phyloP scores from a whole-genome alignment of 2,113 vertebrate genomes.

The Ceyx margarethae region DNA sequence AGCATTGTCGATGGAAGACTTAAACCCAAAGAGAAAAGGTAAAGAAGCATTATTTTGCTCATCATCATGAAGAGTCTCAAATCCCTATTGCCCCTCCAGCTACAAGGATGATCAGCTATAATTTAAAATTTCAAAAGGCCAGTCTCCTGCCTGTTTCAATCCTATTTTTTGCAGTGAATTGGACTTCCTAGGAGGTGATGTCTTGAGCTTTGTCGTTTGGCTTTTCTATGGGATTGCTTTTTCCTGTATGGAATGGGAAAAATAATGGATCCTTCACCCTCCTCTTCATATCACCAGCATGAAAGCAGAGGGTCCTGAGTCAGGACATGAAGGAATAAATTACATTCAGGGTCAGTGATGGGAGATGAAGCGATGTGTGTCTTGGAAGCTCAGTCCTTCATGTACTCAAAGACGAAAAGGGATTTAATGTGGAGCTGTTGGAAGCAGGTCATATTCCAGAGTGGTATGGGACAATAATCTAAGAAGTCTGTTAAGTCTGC shows the following conservation, averaged over 20 bases:
- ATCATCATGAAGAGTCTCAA: background rate
- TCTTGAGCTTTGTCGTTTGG: background rate
- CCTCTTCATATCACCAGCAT: background rate
- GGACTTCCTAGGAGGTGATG: background rate
- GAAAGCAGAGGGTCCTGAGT: background rate
- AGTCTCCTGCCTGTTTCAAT: background rate
- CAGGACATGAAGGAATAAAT: background rate
- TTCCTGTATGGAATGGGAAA: background rate
- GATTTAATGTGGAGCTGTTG: background rate
- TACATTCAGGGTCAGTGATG: background rate
- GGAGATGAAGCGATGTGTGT: background rate
- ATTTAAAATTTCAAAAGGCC: background rate
- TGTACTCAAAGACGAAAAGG: background rate
- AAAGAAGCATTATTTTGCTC: background rate
- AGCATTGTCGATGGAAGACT: rapidly evolving
- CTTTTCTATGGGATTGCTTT: background rate
- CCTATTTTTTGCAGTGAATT: background rate
- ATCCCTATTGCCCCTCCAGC: background rate
- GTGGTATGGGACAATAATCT: rapidly evolving
- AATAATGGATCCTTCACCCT: background rate
- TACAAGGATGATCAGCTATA: background rate
- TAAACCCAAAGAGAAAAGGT: background rate
- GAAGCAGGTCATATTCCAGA: background rate
- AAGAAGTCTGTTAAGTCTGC: background rate
- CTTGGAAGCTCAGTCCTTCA: background rate